Percentiles rank a stretch among this genome's conserved stretches.
phyloP scores from a whole-genome alignment of 2,797 vertebrate species.

The Sylvilagus floridanus region DNA sequence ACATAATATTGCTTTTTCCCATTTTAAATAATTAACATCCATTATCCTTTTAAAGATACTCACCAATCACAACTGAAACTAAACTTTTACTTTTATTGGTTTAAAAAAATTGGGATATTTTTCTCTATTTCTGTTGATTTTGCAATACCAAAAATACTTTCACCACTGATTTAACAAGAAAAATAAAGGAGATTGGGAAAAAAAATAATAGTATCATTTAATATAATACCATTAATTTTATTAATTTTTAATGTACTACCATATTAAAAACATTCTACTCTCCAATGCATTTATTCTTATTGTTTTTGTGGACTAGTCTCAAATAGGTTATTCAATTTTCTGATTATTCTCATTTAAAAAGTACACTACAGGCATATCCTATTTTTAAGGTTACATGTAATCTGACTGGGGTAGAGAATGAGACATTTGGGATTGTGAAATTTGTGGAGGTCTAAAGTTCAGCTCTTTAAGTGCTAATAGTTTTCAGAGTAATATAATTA shows the following conservation, averaged over 20 bases:
- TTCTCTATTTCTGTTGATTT: neutral
- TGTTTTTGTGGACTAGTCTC: neutral
- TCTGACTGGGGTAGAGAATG: neutral
- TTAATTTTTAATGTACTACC: neutral
- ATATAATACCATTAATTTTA: neutral
- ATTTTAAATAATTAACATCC: slow-evolving; percentile 8
- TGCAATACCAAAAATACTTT: neutral
- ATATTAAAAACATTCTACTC: neutral
- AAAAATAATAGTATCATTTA: neutral
- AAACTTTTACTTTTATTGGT: neutral
- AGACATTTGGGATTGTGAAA: slow-evolving; percentile 9
- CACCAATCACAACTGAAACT: neutral
- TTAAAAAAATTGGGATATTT: neutral
- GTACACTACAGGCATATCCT: neutral
- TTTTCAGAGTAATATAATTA: slow-evolving; percentile 33
- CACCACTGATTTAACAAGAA: neutral
- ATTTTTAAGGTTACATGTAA: neutral
- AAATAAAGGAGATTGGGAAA: neutral
- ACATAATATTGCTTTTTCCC: neutral
- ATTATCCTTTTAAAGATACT: neutral
- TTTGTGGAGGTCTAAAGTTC: neutral
- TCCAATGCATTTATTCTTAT: slow-evolving; percentile 20
- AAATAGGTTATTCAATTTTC: neutral
- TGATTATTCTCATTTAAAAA: slow-evolving; percentile 20
- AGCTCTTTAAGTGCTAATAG: neutral